Percentiles rank a stretch among this genome's conserved stretches.
Evolutionary conservation across 2,797 vertebrate genomes (phyloP).

Genomic region (Peromyscus eremicus): DNA sequence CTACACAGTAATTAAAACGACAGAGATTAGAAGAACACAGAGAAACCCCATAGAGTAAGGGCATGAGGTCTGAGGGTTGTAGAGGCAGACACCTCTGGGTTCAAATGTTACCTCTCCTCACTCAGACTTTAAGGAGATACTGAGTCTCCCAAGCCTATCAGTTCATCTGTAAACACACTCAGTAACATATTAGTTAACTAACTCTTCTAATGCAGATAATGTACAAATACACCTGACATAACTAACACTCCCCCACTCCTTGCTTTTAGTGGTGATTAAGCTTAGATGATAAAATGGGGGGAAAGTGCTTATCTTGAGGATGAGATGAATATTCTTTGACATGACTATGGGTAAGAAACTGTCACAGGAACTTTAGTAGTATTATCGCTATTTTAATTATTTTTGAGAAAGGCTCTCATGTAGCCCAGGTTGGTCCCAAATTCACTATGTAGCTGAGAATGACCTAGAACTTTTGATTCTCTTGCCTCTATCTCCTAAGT

Average conservation of each 20-base stretch:
- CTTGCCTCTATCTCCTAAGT: background rate
- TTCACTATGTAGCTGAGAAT: background rate
- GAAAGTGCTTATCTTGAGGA: slow-evolving; percentile 1
- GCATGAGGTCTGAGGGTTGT: background rate
- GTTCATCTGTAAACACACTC: slow-evolving; percentile 5
- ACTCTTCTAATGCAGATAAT: background rate
- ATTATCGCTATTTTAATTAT: background rate
- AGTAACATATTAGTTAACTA: slow-evolving; percentile 15
- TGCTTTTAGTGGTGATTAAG: slow-evolving; percentile 33
- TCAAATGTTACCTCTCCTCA: slow-evolving; percentile 4
- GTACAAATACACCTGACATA: background rate
- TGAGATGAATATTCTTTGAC: slow-evolving; percentile 8
- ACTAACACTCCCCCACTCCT: background rate
- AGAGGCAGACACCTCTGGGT: background rate
- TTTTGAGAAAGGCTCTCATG: background rate
- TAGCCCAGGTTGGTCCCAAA: background rate
- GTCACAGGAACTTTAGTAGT: background rate
- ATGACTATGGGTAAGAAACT: background rate
- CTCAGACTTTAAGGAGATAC: background rate
- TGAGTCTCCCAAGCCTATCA: background rate
- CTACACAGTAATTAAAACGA: background rate
- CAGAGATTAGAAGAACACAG: slow-evolving; percentile 24
- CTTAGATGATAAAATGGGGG: background rate
- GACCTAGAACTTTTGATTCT: background rate
- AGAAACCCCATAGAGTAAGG: background rate